Evolutionary conservation across 2,888 invertebrate species (phyloP), one percentile per base, ranked within the genome.

Genomic region (Quadroppia sp.): DNA sequence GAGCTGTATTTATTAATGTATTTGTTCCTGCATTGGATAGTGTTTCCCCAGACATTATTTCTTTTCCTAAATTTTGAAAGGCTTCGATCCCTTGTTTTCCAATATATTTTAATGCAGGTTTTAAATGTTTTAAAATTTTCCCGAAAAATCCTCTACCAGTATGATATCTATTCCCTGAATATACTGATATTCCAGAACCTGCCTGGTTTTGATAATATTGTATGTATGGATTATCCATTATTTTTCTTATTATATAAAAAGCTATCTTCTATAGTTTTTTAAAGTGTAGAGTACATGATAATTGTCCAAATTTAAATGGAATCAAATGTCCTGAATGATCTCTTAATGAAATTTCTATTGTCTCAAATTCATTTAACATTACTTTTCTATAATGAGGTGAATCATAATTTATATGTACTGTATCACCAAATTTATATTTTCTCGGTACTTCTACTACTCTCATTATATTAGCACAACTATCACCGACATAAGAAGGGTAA

Each of bases 331-430:
- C 64, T 20, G 11, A 28, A 56, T 72, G 64, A 72, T 72, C 72
- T 56, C 42, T 40, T 23, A 72, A 17, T 15, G 25, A 25, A 13
- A 72, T 72, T 56, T 61, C 59, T 23, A 72, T 72, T 6, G 53
- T 59, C 23, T 72, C 45, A 61, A 72, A 56, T n/a, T 61, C 23
- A 42, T 72, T 61, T 23, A 32, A 23, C 3, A 28, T 28, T n/a
- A 72, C 17, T 11, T 42, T 15, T 7, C 11, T 42, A 42, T 72
- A 72, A 11, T 42, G n/a, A 11, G 45, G 28, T 2, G 20, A 2
- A 11, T 40, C 45, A 48, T 56, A 72, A 28, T 23, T 71, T 2
- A 71, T 28, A 53, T 32, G 32, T 11, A 42, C 15, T 7, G 23
- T 23, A 15, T 20, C 20, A 13, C 71, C 71, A 71, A 71, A 71